These are phyloP conservation scores for Phataginus tetradactyla DNA, from an alignment of 2,797 vertebrate species.

Conservation along the genomic window DNA sequence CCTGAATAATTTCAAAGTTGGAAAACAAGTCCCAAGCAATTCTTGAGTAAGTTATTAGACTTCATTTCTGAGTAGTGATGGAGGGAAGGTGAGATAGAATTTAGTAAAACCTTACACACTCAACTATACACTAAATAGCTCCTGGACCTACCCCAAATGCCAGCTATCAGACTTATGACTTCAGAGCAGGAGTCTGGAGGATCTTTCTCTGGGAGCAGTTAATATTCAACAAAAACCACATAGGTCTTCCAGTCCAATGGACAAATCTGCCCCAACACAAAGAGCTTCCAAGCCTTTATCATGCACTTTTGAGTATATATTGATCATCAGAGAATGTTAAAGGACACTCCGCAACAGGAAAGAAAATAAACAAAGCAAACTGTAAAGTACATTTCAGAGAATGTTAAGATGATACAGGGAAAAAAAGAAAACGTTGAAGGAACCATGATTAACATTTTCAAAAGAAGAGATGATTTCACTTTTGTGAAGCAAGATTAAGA, in stretches of 20 bases:
- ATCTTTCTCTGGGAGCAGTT: not conserved
- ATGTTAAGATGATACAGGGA: not conserved
- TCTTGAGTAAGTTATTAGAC: not conserved
- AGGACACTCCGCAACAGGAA: not conserved
- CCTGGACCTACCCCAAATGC: not conserved
- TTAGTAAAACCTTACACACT: not conserved
- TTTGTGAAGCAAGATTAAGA: not conserved
- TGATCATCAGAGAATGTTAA: not conserved
- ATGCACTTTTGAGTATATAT: not conserved
- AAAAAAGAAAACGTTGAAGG: not conserved
- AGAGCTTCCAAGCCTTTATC: not conserved
- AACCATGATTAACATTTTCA: not conserved
- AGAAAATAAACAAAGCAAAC: not conserved
- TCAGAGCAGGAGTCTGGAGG: not conserved
- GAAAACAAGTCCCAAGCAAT: not conserved
- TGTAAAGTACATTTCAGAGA: not conserved
- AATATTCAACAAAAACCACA: not conserved
- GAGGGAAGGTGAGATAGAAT: not conserved
- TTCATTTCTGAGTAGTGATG: not conserved
- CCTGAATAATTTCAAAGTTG: not conserved
- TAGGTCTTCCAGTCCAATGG: not conserved
- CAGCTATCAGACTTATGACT: not conserved
- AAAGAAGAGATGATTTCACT: not conserved
- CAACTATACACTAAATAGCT: not conserved
- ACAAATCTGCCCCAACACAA: not conserved